phyloP scores from a whole-genome alignment of 2,888 invertebrate genomes.

The Sminthurinus aureus region DNA sequence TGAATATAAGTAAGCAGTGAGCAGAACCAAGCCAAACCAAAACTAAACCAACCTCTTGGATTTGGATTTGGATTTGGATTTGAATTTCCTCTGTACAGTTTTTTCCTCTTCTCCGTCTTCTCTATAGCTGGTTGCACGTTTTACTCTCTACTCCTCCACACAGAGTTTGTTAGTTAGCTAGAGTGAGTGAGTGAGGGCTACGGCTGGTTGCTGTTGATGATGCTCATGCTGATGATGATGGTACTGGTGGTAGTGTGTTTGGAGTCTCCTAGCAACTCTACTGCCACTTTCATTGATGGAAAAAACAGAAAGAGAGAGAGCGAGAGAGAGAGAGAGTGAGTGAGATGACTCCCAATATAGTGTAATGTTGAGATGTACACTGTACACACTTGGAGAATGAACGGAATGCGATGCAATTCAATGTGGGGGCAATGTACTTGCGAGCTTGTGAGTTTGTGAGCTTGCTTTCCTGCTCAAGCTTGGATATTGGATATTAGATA shows the following conservation, averaged over 20 bases:
- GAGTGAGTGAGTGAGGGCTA: slow-evolving; percentile 6
- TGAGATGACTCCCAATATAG: neutral
- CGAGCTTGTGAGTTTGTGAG: too few species aligned
- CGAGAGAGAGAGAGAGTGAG: slow-evolving; percentile 13
- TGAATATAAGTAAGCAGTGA: neutral
- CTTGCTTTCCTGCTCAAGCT: too few species aligned
- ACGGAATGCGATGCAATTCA: neutral
- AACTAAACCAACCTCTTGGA: neutral
- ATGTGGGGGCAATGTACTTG: neutral
- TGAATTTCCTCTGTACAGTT: too few species aligned
- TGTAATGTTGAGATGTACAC: too few species aligned
- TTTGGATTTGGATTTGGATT: neutral
- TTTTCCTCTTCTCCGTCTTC: too few species aligned
- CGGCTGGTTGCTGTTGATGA: neutral
- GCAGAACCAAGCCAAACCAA: neutral
- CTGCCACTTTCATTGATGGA: slow-evolving; percentile 37
- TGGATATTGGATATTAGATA: too few species aligned
- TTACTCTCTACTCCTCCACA: neutral
- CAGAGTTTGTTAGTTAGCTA: too few species aligned
- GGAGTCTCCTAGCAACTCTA: too few species aligned
- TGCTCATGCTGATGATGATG: neutral
- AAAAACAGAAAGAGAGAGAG: slow-evolving; percentile 27
- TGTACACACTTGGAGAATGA: neutral
- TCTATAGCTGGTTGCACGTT: neutral
- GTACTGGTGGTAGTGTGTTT: too few species aligned